phyloP scores from a whole-genome alignment of 2,888 invertebrate genomes.

The Balanococcus diminutus region DNA sequence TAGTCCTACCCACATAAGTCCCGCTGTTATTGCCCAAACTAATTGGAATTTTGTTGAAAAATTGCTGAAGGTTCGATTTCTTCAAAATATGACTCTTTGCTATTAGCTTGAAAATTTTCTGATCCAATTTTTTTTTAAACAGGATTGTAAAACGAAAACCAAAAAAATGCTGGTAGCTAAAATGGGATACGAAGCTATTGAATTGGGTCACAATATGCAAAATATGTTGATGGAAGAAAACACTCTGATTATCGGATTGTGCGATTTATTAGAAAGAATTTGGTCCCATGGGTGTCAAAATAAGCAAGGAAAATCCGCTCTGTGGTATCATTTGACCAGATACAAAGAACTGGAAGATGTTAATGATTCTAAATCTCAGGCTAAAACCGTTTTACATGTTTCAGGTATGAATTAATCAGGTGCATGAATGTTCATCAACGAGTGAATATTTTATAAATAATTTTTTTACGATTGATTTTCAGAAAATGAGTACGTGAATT shows the following conservation, averaged over 20 bases:
- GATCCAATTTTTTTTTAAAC: too few relatives aligned
- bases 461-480: background rate
- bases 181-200: slow-evolving; percentile 96
- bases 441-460: background rate
- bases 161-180: slow-evolving; percentile 99
- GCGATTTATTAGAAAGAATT: slow-evolving; percentile 94
- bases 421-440: background rate
- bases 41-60: slow-evolving; percentile 99
- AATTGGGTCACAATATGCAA: slow-evolving; percentile 77
- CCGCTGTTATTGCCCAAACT: slow-evolving; percentile 91
- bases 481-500: slow-evolving; percentile 30
- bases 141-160: slow-evolving; percentile 93
- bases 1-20: slow-evolving; percentile 64
- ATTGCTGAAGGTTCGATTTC: slow-evolving; percentile 77
- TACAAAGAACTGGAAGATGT: slow-evolving; percentile 82
- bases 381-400: background rate
- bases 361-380: slow-evolving; percentile 7
- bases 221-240: slow-evolving; percentile 83
- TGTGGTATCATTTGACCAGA: slow-evolving; percentile 93
- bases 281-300: slow-evolving; percentile 97
- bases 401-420: slow-evolving; percentile 1
- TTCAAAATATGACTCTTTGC: too few relatives aligned
- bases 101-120: too few relatives aligned
- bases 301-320: slow-evolving; percentile 95
- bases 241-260: slow-evolving; percentile 95